Evolutionary conservation across 2,113 vertebrate species (phyloP).

Genomic region (Rhea pennata): DNA sequence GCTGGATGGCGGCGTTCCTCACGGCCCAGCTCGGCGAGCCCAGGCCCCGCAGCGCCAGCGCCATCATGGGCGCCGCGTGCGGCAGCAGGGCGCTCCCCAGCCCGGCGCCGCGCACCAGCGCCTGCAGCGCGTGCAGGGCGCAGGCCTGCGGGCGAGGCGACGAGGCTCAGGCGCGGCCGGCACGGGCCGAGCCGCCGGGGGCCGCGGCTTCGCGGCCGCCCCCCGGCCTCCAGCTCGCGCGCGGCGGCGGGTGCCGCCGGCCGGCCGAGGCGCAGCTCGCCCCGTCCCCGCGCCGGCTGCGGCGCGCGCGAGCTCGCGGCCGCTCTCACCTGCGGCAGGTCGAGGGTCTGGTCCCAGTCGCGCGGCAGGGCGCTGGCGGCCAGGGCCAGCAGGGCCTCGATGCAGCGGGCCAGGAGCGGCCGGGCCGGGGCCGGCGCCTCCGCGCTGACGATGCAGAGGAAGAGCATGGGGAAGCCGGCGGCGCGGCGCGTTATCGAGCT

Average conservation of each 20-base stretch:
- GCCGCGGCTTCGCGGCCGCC: fast-evolving
- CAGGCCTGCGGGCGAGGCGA: constrained; percentile 88
- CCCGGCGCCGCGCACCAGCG: constrained; percentile 80
- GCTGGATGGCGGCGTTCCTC: constrained; percentile 91
- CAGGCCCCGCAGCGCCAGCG: constrained; percentile 79
- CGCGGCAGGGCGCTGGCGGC: constrained; percentile 71
- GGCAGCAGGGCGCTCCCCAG: constrained; percentile 79
- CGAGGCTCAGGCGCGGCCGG: too few relatives aligned
- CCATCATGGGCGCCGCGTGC: constrained; percentile 74
- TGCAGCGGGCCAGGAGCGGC: constrained; percentile 76
- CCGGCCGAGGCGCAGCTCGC: too few relatives aligned
- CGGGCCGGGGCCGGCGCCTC: constrained; percentile 75
- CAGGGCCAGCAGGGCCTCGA: constrained; percentile 77
- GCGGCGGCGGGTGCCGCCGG: fast-evolving
- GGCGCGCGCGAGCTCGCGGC: fast-evolving
- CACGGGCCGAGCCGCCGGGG: fast-evolving
- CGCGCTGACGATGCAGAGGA: constrained; percentile 83
- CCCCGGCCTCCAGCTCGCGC: background rate
- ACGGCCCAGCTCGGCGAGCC: constrained; percentile 89
- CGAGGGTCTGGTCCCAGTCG: constrained; percentile 88
- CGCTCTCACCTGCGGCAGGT: constrained; percentile 84
- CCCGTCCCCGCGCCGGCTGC: fast-evolving
- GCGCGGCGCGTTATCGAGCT: constrained; percentile 86
- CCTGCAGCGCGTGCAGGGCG: constrained; percentile 87
- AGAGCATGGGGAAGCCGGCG: constrained; percentile 88